Evolutionary conservation across 2,113 vertebrate genomes (phyloP), one percentile per base, ranked within the genome.

Genomic region (Lepus europaeus): DNA sequence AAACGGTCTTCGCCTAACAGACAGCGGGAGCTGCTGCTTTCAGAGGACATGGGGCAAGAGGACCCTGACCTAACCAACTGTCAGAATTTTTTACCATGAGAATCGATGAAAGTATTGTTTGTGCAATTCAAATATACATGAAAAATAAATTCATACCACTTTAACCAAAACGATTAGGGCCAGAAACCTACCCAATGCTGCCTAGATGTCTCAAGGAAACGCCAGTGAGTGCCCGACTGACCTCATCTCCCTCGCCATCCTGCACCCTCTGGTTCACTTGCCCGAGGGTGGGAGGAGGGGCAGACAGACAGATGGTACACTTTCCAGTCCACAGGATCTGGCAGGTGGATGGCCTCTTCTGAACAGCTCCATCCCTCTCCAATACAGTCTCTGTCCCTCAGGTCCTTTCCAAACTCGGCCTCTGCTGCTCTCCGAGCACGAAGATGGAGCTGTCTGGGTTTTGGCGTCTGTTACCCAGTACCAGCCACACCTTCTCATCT

Each of bases 71-170:
- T 27, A 74, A 20, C 3, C 25, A 33, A 61, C n/a, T 59, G 9
- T 56, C 87, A n/a, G 31, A 39, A 85, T 39, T 68, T 89, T 63
- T 53, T 89, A 12, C 19, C 53, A 23, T 51, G 25, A 94, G 16
- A 90, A 81, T 31, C 19, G 87, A 61, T 64, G 8, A 82, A 74
- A 53, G 13, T 2, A 51, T 77, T 36, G 22, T 31, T 69, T 88
- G 39, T 78, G 17, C 36, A 66, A 77, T 59, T 73, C 74, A 96
- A 94, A 63, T 69, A 59, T 20, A 87, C 68, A 63, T 59, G 63
- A 68, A 79, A 39, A 66, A 92, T 77, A 69, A 51, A n/a, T 17
- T 25, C n/a, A 56, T 63, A 27, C 12, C 3, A 69, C 59, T 93
- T 63, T 84, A 92, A 81, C 33, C 27, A 27, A 74, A 69, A 10